Conservation (phyloP, 35 echinoderm and acorn worm genomes). For the Diadema setosum region DNA sequence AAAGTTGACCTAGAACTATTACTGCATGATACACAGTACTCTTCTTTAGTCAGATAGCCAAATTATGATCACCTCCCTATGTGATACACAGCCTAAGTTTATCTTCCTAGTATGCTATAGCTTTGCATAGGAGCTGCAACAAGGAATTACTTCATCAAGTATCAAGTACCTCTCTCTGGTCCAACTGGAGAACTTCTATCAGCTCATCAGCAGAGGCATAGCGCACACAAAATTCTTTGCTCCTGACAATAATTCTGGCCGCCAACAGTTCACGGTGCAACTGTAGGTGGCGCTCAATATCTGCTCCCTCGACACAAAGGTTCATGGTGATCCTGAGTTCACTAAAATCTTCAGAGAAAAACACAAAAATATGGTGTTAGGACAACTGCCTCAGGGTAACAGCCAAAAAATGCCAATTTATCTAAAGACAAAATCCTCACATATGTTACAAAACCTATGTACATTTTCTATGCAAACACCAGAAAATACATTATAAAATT, state of each 20-base stretch:
- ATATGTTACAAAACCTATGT: background rate
- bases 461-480: background rate
- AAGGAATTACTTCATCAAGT: background rate
- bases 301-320: background rate
- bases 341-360: background rate
- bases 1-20: background rate
- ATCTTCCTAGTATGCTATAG: background rate
- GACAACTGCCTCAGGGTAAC: background rate
- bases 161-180: background rate
- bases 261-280: background rate
- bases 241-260: background rate
- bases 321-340: background rate
- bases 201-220: background rate
- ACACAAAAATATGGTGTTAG: background rate
- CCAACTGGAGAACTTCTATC: background rate
- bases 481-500: background rate
- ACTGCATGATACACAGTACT: too few relatives aligned
- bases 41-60: too few relatives aligned
- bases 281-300: background rate
- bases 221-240: background rate
- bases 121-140: background rate
- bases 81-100: background rate
- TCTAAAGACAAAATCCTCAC: background rate
- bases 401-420: background rate
- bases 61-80: background rate